phyloP scores from a whole-genome alignment of 2,113 vertebrate species.

The Pomatostomus ruficeps region DNA sequence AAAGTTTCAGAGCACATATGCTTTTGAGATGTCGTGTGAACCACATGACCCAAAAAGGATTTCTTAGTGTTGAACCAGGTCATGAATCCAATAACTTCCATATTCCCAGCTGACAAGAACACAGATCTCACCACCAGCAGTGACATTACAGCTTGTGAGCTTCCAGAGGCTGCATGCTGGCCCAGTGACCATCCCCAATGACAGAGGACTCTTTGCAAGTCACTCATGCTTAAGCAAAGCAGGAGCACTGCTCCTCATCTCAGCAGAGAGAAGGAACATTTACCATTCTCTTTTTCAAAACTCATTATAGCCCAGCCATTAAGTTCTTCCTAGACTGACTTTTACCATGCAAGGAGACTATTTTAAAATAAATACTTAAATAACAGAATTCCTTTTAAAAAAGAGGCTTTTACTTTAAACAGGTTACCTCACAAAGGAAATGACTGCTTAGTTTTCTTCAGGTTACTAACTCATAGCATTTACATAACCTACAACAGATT shows the following conservation, averaged over 20 bases:
- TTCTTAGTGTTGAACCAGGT: constrained; percentile 30
- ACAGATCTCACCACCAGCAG: not conserved
- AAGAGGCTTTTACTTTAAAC: not conserved
- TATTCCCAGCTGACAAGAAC: constrained; percentile 69
- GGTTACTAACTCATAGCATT: not conserved
- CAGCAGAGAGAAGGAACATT: not conserved
- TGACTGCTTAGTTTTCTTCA: not conserved
- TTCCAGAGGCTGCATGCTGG: not conserved
- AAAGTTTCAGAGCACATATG: not conserved
- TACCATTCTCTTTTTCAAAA: not conserved
- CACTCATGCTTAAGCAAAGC: not conserved
- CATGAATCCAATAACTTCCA: constrained; percentile 34
- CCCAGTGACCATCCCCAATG: not conserved
- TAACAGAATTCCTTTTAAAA: not conserved
- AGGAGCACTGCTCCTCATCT: not conserved
- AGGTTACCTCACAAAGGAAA: not conserved
- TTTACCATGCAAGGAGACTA: not conserved
- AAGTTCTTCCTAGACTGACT: not conserved
- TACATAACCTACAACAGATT: not conserved
- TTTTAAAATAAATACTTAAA: not conserved
- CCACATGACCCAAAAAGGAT: not conserved
- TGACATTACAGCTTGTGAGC: not conserved
- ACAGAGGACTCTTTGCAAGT: not conserved
- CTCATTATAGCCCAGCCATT: not conserved
- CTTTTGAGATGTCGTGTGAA: constrained; percentile 1